Conservation (phyloP, 2,888 invertebrate genomes). For the Pyrocoelia pectoralis region DNA sequence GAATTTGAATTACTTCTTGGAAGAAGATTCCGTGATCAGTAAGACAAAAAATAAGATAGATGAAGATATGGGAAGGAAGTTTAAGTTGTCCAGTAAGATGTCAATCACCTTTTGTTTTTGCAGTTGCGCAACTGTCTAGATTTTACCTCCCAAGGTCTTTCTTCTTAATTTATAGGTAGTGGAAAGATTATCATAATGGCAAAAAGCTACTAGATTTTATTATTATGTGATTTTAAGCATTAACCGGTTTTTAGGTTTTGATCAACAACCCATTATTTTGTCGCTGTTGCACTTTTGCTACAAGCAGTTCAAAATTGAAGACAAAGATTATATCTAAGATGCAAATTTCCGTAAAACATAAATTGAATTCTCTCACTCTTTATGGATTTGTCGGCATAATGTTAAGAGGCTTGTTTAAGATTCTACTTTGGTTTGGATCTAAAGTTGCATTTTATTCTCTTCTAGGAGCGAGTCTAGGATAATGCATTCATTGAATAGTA, state of each 20-base stretch:
- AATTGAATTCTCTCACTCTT: constrained; percentile 15
- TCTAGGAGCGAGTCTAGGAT: constrained; percentile 26
- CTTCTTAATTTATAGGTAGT: constrained; percentile 41
- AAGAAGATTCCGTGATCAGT: constrained; percentile 12
- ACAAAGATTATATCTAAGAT: too few relatives aligned
- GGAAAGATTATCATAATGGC: constrained; percentile 31
- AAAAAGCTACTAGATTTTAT: constrained; percentile 34
- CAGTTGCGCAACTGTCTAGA: constrained; percentile 26
- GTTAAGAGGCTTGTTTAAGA: constrained; percentile 28
- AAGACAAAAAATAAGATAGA: constrained; percentile 1
- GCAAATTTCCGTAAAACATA: too few relatives aligned
- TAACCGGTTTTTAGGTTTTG: constrained; percentile 30
- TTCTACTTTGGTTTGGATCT: constrained; percentile 25
- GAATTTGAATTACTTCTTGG: constrained; percentile 7
- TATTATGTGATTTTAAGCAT: constrained; percentile 27
- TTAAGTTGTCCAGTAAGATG: constrained; percentile 17
- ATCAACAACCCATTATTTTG: constrained; percentile 24
- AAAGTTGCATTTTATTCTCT: constrained; percentile 26
- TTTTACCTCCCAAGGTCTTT: constrained; percentile 37
- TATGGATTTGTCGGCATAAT: constrained; percentile 21
- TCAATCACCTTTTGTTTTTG: constrained; percentile 39
- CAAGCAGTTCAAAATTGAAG: too few relatives aligned
- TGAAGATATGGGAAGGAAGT: constrained; percentile 16
- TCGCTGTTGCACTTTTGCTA: constrained; percentile 12
- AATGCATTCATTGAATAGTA: constrained; percentile 25